Conservation (phyloP, 2,113 vertebrate genomes). For the Centropus bengalensis region DNA sequence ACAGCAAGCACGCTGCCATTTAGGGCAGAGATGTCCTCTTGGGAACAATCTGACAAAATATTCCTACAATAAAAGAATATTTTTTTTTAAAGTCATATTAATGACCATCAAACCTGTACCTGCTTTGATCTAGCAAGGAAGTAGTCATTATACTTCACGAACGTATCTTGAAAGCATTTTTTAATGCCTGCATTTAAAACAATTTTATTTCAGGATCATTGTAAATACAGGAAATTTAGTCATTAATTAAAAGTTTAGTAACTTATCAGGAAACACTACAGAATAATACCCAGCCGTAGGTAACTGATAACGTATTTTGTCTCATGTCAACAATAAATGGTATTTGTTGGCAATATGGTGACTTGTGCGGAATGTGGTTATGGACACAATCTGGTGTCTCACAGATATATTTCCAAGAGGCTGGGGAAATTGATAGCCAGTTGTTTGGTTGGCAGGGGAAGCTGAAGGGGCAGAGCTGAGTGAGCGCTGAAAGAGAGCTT, state of each 20-base stretch:
- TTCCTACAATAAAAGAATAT: background rate
- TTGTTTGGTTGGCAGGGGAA: background rate
- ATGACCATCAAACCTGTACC: background rate
- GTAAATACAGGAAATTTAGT: background rate
- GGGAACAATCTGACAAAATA: background rate
- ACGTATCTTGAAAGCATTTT: background rate
- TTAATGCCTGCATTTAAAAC: background rate
- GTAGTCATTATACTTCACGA: background rate
- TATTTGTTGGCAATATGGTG: background rate
- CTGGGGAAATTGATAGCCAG: background rate
- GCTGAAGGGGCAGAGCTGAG: background rate
- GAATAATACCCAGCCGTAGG: background rate
- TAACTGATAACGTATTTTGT: background rate
- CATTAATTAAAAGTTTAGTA: background rate
- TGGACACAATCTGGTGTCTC: background rate
- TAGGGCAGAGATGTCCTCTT: background rate
- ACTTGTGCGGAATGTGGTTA: background rate
- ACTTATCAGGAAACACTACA: background rate
- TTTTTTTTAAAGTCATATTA: background rate
- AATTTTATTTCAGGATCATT: background rate
- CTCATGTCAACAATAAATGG: background rate
- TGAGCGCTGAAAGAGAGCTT: background rate
- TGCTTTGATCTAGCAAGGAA: background rate
- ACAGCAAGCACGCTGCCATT: background rate
- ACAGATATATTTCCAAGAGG: background rate